These are phyloP conservation scores for Microctenopoma stevenorrisi DNA, from an alignment of 2,797 vertebrate species.

Conservation along the genomic window DNA sequence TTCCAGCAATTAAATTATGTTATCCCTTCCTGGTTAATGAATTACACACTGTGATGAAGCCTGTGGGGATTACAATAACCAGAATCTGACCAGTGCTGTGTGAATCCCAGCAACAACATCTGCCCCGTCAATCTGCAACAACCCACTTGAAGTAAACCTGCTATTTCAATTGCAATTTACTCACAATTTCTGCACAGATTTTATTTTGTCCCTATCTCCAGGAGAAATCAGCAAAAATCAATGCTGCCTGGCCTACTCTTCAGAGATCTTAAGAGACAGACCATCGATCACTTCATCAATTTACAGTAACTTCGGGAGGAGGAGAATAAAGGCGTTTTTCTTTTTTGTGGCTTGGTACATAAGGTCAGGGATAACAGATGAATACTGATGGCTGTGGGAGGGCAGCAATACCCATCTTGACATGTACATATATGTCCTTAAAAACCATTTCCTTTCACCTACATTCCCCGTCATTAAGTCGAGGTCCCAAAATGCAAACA, in stretches of 20 bases:
- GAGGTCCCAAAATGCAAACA: conserved; percentile 34
- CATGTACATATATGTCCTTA: conserved; percentile 61
- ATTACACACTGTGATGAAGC: conserved; percentile 5
- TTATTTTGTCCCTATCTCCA: conserved; percentile 56
- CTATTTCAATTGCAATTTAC: conserved; percentile 40
- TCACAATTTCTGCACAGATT: conserved; percentile 58
- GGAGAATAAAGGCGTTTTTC: conserved; percentile 70
- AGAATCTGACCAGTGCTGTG: conserved; percentile 1
- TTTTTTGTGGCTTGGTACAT: conserved; percentile 61
- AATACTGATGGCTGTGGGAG: conserved; percentile 64
- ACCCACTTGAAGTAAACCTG: conserved; percentile 49
- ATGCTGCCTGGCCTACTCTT: conserved; percentile 71
- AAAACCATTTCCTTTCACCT: conserved; percentile 70
- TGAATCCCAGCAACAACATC: conserved; percentile 23
- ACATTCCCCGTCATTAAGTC: conserved; percentile 56
- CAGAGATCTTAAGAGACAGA: conserved; percentile 73
- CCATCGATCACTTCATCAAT: conserved; percentile 78
- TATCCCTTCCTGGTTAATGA: conserved; percentile 1
- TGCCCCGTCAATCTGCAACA: conserved; percentile 32
- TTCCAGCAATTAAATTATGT: conserved; percentile 9
- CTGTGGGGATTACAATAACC: conserved; percentile 14
- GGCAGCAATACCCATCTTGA: conserved; percentile 57
- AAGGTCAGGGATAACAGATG: conserved; percentile 73
- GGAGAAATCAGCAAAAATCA: conserved; percentile 71
- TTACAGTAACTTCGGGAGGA: conserved; percentile 72